Conservation (phyloP, 2,888 invertebrate genomes). For the Pterostichus madidus region DNA sequence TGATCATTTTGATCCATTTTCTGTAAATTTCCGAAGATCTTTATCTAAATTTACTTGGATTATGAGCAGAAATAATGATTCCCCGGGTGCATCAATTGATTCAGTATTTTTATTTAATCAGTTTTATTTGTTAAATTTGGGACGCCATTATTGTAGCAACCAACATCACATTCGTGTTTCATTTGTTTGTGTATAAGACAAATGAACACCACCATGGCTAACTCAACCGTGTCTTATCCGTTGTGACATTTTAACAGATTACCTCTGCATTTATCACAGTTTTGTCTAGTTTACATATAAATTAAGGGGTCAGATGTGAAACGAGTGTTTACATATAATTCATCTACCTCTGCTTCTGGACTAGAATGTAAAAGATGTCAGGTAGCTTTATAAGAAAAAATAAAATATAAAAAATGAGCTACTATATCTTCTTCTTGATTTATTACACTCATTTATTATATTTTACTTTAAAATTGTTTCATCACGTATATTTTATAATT, state of each 20-base stretch:
- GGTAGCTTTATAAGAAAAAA: slow-evolving; percentile 55
- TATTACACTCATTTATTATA: slow-evolving; percentile 43
- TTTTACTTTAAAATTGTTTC: slow-evolving; percentile 50
- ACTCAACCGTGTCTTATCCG: slow-evolving; percentile 73
- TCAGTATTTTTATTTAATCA: background rate
- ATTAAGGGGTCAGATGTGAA: slow-evolving; percentile 65
- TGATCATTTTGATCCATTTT: slow-evolving; percentile 16
- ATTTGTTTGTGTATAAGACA: slow-evolving; percentile 75
- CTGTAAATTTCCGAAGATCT: background rate
- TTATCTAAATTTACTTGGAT: background rate
- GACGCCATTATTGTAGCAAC: background rate
- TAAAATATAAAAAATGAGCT: slow-evolving; percentile 50
- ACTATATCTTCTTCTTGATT: slow-evolving; percentile 55
- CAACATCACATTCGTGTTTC: slow-evolving; percentile 11
- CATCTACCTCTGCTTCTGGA: slow-evolving; percentile 62
- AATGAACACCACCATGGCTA: slow-evolving; percentile 74
- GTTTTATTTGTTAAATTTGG: slow-evolving; percentile 11
- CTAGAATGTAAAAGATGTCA: slow-evolving; percentile 63
- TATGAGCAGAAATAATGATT: too few species aligned
- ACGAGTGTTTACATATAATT: slow-evolving; percentile 64
- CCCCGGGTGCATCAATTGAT: too few species aligned
- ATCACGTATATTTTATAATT: slow-evolving; percentile 51
- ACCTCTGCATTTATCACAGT: slow-evolving; percentile 66
- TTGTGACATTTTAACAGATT: slow-evolving; percentile 71
- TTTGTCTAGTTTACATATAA: slow-evolving; percentile 66